Evolutionary conservation across 2,888 invertebrate genomes (phyloP).

Genomic region (Gymnoscelis rufifasciata): DNA sequence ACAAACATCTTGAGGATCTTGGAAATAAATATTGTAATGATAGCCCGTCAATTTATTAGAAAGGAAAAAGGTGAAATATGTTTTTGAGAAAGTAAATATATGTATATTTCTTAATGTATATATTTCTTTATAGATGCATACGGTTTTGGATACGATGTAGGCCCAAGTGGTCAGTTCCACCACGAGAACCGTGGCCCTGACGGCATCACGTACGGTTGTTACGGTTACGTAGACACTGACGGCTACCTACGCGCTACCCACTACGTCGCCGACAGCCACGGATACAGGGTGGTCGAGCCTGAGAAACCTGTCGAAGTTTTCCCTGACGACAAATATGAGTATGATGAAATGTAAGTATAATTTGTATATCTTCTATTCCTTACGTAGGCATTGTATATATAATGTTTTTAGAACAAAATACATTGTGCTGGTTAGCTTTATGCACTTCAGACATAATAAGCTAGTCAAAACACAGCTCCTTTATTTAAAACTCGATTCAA

Average conservation of each 20-base stretch:
- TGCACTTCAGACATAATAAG: too few species aligned
- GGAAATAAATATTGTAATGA: too few species aligned
- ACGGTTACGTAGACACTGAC: slow-evolving; percentile 86
- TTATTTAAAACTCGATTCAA: too few species aligned
- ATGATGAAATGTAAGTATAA: slow-evolving; percentile 63
- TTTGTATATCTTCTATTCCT: neutral
- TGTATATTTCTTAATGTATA: too few species aligned
- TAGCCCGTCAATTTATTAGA: too few species aligned
- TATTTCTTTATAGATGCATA: slow-evolving; percentile 80
- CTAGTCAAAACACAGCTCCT: too few species aligned
- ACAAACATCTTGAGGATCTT: too few species aligned
- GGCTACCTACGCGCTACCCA: slow-evolving; percentile 83
- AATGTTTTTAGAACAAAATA: too few species aligned
- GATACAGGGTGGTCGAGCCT: slow-evolving; percentile 85
- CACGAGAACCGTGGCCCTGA: slow-evolving; percentile 87
- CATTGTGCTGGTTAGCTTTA: too few species aligned
- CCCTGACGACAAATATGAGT: slow-evolving; percentile 68
- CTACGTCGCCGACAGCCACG: slow-evolving; percentile 88
- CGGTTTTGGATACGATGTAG: slow-evolving; percentile 88
- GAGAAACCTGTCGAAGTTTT: slow-evolving; percentile 83
- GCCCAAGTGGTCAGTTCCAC: slow-evolving; percentile 87
- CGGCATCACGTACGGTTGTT: slow-evolving; percentile 88
- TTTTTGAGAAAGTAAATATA: too few species aligned
- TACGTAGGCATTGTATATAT: too few species aligned
- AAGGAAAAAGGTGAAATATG: too few species aligned